Evolutionary conservation across 2,888 invertebrate species (phyloP).

Genomic region (Ommatoiulus sabulosus): DNA sequence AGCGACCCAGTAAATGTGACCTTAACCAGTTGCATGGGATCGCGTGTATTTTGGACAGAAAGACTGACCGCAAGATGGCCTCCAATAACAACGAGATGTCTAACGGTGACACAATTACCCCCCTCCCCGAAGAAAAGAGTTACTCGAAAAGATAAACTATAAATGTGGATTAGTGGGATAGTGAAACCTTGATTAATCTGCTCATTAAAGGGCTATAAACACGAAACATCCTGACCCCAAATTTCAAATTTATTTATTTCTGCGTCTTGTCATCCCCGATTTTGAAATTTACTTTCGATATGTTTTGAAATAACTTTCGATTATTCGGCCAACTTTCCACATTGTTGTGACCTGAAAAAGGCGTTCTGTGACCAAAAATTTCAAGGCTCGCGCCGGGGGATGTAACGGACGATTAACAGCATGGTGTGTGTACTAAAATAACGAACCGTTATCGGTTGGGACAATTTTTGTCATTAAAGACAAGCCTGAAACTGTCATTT

Average conservation of each 20-base stretch:
- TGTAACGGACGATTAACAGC: no score
- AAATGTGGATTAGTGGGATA: background rate
- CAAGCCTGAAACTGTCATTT: no score
- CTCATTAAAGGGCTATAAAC: background rate
- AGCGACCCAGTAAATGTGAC: background rate
- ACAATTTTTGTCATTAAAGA: no score
- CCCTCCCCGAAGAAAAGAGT: background rate
- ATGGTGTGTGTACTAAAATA: no score
- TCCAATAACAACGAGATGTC: background rate
- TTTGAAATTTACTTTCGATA: background rate
- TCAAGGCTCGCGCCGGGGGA: no score
- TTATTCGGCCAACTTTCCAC: background rate
- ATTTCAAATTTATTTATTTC: background rate
- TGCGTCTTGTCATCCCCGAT: background rate
- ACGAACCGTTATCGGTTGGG: no score
- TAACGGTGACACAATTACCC: background rate
- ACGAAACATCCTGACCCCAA: slow-evolving; percentile 11
- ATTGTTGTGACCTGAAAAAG: background rate
- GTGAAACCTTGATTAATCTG: background rate
- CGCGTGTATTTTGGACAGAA: no score
- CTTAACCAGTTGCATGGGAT: background rate
- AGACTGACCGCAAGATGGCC: background rate
- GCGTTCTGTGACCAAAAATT: background rate
- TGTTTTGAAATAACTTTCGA: no score
- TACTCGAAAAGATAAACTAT: background rate